phyloP scores from a whole-genome alignment of 2,888 invertebrate species.

The Mimachlamys varia region DNA sequence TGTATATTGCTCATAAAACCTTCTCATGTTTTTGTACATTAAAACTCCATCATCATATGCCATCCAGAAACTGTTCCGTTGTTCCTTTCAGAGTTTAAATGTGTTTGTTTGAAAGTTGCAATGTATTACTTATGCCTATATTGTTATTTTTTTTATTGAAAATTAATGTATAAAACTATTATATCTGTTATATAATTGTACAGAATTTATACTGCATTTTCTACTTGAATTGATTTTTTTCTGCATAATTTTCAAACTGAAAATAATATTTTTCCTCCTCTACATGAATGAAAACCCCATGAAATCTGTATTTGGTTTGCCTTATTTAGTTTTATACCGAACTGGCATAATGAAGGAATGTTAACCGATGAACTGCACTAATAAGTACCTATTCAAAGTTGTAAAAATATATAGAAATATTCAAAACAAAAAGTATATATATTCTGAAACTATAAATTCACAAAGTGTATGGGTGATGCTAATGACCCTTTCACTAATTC shows the following conservation, averaged over 20 bases:
- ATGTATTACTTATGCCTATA: not conserved
- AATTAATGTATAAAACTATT: not conserved
- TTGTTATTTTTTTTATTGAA: constrained; percentile 15
- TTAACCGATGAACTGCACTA: too few species aligned
- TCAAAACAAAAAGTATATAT: too few species aligned
- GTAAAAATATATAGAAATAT: too few species aligned
- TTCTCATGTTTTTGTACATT: constrained; percentile 36
- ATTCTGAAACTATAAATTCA: too few species aligned
- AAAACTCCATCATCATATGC: not conserved
- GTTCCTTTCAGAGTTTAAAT: constrained; percentile 3
- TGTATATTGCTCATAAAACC: not conserved
- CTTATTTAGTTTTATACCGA: not conserved
- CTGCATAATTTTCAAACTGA: not conserved
- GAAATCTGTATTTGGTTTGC: too few species aligned
- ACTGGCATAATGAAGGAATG: not conserved
- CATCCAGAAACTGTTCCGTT: not conserved
- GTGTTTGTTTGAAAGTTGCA: constrained; percentile 26
- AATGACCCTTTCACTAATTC: too few species aligned
- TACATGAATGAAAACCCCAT: too few species aligned
- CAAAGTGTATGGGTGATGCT: too few species aligned
- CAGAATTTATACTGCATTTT: constrained; percentile 23
- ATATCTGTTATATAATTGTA: not conserved
- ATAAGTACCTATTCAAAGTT: too few species aligned
- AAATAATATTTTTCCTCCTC: too few species aligned
- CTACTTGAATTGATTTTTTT: not conserved